Evolutionary conservation across 2,888 invertebrate species (phyloP), one percentile per base, ranked within the genome.

Genomic region (Clivina fossor): DNA sequence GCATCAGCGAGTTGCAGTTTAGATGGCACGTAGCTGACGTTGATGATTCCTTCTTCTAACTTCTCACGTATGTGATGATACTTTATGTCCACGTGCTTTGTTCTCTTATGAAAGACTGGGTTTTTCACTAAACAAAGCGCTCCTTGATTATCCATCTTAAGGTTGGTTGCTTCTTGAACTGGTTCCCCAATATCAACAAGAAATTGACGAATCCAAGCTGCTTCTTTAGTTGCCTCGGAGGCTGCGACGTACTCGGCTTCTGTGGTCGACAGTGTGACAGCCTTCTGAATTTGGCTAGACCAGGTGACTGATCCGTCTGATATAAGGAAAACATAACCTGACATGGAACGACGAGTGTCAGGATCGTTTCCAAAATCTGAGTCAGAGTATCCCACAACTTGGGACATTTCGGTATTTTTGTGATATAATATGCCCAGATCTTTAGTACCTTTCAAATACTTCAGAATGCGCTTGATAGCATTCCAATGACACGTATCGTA

Each of bases 31-130:
- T 16, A 46, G 30, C 32, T 46, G 5, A 46, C 18, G 18, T 32
- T 32, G 4, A 46, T 46, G 32, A 32, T 46, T 1, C 3, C 44
- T 2, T 46, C 46, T 16, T 46, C 46, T 16, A 46, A 30, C 2
- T 46, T 32, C n/a, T 46, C 32, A 18, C 32, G 46, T 9, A 44
- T 44, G 16, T 44, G 28, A 26, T 44, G 44, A 13, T 8, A 44
- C 13, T 44, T 44, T 24, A 44, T 46, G 46, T 32, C 46, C 46
- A 46, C 32, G 19, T 46, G 46, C 32, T 46, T 46, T 32, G 32
- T 32, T 18, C 19, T 46, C 18, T 46, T 28, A 44, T 44, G 44
- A 44, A 13, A 28, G 11, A 44, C 26, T n/a, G n/a, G n/a, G n/a
- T n/a, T n/a, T n/a, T n/a, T 43, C 32, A 32, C 46, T n/a, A 46